Evolutionary conservation across 2,797 vertebrate genomes (phyloP).

Genomic region (Phrynocephalus vlangalii): DNA sequence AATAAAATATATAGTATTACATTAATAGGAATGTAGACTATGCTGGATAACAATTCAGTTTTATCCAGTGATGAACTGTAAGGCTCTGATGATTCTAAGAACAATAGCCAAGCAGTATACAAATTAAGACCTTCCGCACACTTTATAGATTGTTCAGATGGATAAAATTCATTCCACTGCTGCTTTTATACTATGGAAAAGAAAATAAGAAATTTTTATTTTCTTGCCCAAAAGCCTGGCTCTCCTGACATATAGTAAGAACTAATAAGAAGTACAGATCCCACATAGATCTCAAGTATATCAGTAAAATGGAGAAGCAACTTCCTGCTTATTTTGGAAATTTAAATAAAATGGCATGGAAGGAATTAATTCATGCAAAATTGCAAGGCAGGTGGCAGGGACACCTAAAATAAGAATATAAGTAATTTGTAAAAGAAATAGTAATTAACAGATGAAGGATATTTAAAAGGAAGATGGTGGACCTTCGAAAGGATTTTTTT

Average conservation of each 20-base stretch:
- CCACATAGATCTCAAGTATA: background rate
- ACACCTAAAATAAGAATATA: background rate
- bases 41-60: constrained; percentile 48
- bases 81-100: constrained; percentile 46
- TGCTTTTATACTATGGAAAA: background rate
- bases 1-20: constrained; percentile 57
- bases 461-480: background rate
- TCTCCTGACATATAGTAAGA: background rate
- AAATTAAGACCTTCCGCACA: background rate
- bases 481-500: background rate
- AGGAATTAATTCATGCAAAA: background rate
- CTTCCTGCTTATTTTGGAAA: background rate
- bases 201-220: background rate
- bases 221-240: background rate
- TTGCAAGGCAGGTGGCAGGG: background rate
- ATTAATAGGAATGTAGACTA: constrained; percentile 49
- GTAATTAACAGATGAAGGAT: background rate
- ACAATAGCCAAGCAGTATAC: constrained; percentile 19
- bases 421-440: background rate
- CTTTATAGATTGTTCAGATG: background rate
- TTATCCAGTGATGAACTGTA: constrained; percentile 30
- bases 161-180: constrained; percentile 24
- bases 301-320: background rate
- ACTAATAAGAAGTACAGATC: background rate
- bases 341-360: background rate